A percentile compares a stretch with the other conserved stretches of the same genome.
Conservation (phyloP, 2,797 vertebrate genomes). For the Poecilia gillii region DNA sequence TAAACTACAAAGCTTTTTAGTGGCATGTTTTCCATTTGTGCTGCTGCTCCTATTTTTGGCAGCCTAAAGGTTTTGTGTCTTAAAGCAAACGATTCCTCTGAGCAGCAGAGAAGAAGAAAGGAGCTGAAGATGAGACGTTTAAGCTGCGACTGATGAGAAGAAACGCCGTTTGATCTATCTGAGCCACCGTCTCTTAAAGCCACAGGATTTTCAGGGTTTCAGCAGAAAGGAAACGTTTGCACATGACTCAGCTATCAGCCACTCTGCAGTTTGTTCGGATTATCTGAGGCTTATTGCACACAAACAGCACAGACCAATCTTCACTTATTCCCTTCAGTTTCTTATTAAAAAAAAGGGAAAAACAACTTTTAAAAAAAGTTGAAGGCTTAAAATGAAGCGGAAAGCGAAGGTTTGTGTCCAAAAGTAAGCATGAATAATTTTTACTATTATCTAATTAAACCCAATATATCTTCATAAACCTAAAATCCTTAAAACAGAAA, state of each 20-base stretch:
- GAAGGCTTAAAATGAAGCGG: background rate
- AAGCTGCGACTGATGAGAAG: conserved; percentile 27
- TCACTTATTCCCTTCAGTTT: background rate
- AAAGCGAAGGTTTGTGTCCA: background rate
- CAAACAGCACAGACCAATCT: conserved; percentile 35
- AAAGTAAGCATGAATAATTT: background rate
- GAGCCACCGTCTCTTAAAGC: conserved; percentile 48
- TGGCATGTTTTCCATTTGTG: conserved; percentile 13
- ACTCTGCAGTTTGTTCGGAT: conserved; percentile 50
- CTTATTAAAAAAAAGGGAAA: background rate
- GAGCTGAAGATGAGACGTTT: background rate
- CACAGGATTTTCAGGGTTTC: conserved; percentile 37
- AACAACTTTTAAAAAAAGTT: background rate
- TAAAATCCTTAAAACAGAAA: too few relatives aligned
- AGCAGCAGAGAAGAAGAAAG: conserved; percentile 8
- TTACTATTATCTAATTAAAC: too few relatives aligned
- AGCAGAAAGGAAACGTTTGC: conserved; percentile 16
- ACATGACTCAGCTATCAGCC: conserved; percentile 53
- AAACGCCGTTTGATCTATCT: conserved; percentile 44
- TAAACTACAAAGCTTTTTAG: background rate
- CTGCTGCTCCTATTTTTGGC: background rate
- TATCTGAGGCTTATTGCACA: conserved; percentile 44
- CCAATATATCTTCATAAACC: too few relatives aligned
- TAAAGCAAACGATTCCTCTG: conserved; percentile 24
- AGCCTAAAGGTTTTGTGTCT: background rate